Evolutionary conservation across 2,888 invertebrate genomes (phyloP).

Genomic region (Oxycera nigricornis): DNA sequence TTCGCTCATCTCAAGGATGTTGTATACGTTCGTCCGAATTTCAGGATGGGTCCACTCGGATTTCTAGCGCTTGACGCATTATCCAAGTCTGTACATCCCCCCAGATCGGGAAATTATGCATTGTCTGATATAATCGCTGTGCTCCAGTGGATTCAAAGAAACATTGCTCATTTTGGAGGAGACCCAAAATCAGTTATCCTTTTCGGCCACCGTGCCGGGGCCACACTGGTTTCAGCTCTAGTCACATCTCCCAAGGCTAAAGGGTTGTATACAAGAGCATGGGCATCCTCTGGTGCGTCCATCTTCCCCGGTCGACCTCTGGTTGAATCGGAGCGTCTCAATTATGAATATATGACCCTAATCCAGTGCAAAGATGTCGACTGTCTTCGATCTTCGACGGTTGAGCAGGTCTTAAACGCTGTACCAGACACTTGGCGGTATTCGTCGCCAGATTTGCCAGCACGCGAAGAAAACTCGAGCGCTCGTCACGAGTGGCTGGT

Average conservation of each 20-base stretch:
- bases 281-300: constrained; percentile 81
- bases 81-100: constrained; percentile 73
- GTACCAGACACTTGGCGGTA: constrained; percentile 78
- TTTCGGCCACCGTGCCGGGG: constrained; percentile 86
- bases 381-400: constrained; percentile 66
- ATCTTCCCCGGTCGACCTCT: constrained; percentile 73
- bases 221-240: constrained; percentile 80
- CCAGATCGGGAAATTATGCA: constrained; percentile 85
- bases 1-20: constrained; percentile 80
- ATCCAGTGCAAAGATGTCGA: constrained; percentile 67
- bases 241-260: constrained; percentile 67
- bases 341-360: constrained; percentile 68
- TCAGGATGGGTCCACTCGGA: constrained; percentile 80
- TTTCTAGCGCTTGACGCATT: constrained; percentile 79
- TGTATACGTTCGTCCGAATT: constrained; percentile 86
- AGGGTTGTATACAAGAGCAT: constrained; percentile 76
- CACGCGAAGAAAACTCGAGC: constrained; percentile 64
- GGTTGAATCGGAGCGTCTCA: constrained; percentile 68
- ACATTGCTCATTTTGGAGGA: constrained; percentile 85
- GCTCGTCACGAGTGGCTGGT: constrained; percentile 77
- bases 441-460: constrained; percentile 66
- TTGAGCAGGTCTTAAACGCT: constrained; percentile 69
- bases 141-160: constrained; percentile 80
- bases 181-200: constrained; percentile 79
- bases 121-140: constrained; percentile 80